Conservation (phyloP, 2,797 vertebrate genomes). For the Melanotaenia parkinsoni region DNA sequence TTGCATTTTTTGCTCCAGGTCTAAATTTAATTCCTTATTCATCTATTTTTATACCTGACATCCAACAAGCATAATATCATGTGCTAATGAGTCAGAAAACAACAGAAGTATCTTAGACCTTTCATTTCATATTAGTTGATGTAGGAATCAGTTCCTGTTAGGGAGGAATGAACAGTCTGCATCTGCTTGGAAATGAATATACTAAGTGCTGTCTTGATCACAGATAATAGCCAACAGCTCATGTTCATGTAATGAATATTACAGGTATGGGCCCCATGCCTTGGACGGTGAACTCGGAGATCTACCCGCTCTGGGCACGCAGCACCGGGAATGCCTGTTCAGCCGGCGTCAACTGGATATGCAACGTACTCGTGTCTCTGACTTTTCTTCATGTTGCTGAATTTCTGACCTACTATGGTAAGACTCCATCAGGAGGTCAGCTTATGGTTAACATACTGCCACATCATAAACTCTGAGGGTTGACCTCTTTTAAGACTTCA, state of each 20-base stretch:
- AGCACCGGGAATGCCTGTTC: slow-evolving; percentile 97
- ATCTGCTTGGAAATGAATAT: not conserved
- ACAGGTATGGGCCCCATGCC: slow-evolving; percentile 98
- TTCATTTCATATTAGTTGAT: not conserved
- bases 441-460: not conserved
- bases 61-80: not conserved
- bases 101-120: not conserved
- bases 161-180: not conserved
- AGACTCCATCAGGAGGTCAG: slow-evolving; percentile 4
- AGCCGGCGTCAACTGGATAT: slow-evolving; percentile 95
- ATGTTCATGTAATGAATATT: not conserved
- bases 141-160: not conserved
- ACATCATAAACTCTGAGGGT: not conserved
- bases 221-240: not conserved
- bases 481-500: too few relatives aligned
- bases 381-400: slow-evolving; percentile 94
- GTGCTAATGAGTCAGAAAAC: not conserved
- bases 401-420: slow-evolving; percentile 95
- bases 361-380: slow-evolving; percentile 94
- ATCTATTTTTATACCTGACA: not conserved
- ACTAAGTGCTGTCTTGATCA: not conserved
- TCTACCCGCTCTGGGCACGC: slow-evolving; percentile 97
- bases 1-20: slow-evolving; percentile 97
- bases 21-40: slow-evolving; percentile 32
- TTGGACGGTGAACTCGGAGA: slow-evolving; percentile 98